Conservation (phyloP, 2,113 vertebrate species). For the Pao palembangensis region DNA sequence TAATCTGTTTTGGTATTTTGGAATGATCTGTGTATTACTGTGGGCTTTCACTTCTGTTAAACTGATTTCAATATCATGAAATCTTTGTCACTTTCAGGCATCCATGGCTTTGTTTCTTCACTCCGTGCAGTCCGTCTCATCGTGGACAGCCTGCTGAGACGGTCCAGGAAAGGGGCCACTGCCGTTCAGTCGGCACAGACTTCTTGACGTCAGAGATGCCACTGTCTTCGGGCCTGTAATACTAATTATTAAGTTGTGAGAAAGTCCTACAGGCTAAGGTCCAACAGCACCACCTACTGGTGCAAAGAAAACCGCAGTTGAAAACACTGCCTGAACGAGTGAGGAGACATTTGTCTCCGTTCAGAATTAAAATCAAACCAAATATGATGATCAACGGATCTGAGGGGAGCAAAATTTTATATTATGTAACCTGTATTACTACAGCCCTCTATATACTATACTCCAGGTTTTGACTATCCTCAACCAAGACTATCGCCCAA, state of each 20-base stretch:
- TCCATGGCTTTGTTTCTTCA: conserved; percentile 45
- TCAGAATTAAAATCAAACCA: too few species aligned
- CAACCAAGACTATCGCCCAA: too few species aligned
- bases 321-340: too few species aligned
- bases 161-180: conserved; percentile 54
- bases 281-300: too few species aligned
- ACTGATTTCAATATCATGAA: conserved; percentile 31
- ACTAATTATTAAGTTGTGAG: conserved; percentile 21
- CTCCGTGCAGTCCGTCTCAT: conserved; percentile 61
- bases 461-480: too few species aligned
- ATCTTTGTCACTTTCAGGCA: conserved; percentile 50
- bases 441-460: too few species aligned
- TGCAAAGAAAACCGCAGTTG: too few species aligned
- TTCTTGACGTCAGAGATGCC: conserved; percentile 56
- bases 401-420: too few species aligned
- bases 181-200: conserved; percentile 42
- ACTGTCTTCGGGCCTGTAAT: conserved; percentile 40
- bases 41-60: conserved; percentile 1
- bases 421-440: too few species aligned
- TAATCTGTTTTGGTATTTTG: neutral
- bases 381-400: too few species aligned
- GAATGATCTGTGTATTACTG: neutral
- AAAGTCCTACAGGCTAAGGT: too few species aligned
- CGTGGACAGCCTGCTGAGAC: conserved; percentile 61
- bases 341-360: too few species aligned